Percentiles rank a stretch among this genome's conserved stretches.
Conservation (phyloP, 2,797 vertebrate species). For the Helicolenus hilgendorfi region DNA sequence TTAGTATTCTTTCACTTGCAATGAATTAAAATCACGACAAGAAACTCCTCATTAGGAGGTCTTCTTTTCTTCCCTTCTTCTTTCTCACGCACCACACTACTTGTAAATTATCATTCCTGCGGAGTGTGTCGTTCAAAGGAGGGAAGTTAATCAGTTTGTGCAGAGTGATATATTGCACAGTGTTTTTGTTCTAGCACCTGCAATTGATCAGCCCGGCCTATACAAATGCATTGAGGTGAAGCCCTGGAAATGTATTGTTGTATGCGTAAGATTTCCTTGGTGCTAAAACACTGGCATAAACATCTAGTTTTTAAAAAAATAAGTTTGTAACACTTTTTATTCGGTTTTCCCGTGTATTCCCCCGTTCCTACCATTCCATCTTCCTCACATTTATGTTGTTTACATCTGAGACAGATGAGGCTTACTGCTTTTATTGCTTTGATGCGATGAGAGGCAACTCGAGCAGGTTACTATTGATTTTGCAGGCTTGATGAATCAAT, state of each 20-base stretch:
- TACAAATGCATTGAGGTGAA: conserved; percentile 9
- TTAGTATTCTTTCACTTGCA: background rate
- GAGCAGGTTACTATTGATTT: conserved; percentile 76
- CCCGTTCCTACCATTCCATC: background rate
- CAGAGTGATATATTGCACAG: conserved; percentile 15
- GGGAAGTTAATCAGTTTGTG: conserved; percentile 38
- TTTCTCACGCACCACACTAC: background rate
- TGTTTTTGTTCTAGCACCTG: conserved; percentile 26
- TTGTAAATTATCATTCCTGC: background rate
- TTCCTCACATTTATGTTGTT: conserved; percentile 32
- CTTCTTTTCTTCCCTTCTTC: background rate
- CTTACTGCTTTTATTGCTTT: conserved; percentile 55
- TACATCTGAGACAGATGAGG: conserved; percentile 19
- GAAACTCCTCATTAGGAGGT: background rate
- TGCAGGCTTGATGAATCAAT: conserved; percentile 78
- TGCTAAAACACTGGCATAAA: background rate
- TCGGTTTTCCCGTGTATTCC: background rate
- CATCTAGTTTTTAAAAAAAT: background rate
- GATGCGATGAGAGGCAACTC: conserved; percentile 60
- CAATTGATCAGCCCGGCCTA: conserved; percentile 32
- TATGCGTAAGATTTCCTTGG: background rate
- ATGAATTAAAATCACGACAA: conserved; percentile 6
- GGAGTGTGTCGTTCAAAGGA: background rate
- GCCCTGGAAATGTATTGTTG: background rate
- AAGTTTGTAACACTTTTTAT: conserved; percentile 2